Evolutionary conservation across 2,113 vertebrate genomes (phyloP).

Genomic region (Oenanthe melanoleuca): DNA sequence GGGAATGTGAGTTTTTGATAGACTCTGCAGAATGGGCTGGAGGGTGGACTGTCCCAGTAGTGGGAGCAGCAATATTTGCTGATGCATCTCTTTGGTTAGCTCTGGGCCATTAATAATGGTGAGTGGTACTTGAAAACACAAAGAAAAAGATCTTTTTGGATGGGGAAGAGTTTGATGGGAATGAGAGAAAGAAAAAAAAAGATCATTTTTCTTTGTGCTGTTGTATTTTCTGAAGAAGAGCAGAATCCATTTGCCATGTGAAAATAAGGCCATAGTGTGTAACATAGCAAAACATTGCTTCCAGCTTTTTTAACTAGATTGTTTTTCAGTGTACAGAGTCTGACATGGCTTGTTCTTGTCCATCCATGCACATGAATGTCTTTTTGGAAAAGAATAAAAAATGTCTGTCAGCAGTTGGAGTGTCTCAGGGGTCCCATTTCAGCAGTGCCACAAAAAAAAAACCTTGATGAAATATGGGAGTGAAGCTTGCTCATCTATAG

Average conservation of each 20-base stretch:
- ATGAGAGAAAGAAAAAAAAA: background rate
- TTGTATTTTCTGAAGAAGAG: background rate
- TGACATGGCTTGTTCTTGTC: background rate
- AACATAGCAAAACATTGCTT: background rate
- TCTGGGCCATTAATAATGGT: background rate
- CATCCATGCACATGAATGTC: background rate
- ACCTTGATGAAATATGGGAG: background rate
- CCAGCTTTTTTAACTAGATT: background rate
- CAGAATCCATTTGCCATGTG: fast-evolving
- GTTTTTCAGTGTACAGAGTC: background rate
- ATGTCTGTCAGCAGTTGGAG: background rate
- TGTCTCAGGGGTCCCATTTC: background rate
- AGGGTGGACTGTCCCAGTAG: background rate
- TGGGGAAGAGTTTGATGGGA: background rate
- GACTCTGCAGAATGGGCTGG: background rate
- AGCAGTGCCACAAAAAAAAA: fast-evolving
- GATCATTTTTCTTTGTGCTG: background rate
- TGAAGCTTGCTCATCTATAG: fast-evolving
- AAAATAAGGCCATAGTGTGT: background rate
- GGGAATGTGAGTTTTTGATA: background rate
- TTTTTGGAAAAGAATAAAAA: background rate
- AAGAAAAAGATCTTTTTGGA: background rate
- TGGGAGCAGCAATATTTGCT: background rate
- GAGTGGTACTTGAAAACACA: background rate
- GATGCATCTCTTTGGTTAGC: background rate